phyloP scores from a whole-genome alignment of 2,888 invertebrate genomes.

The Micoletzkya japonica region DNA sequence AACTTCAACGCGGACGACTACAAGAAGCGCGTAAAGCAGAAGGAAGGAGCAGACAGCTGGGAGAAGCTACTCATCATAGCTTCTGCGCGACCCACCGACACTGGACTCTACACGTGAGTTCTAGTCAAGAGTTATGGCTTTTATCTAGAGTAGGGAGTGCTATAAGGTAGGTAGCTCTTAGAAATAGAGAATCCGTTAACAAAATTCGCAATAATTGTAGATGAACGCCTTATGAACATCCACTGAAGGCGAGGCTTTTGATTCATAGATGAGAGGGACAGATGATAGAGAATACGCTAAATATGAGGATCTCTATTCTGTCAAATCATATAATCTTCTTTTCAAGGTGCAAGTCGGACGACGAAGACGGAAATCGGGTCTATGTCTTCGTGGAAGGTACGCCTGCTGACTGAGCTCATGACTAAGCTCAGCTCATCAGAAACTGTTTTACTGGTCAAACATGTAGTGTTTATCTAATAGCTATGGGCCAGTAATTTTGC shows the following conservation, averaged over 20 bases:
- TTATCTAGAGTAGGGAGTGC: no score
- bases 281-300: neutral
- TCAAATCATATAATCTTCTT: neutral
- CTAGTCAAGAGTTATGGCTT: neutral
- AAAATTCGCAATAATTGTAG: no score
- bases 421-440: no score
- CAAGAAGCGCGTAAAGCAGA: neutral
- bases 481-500: no score
- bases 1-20: neutral
- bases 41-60: neutral
- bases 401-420: no score
- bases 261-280: no score
- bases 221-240: no score
- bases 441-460: no score
- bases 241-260: no score
- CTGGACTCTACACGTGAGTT: conserved; percentile 16
- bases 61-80: conserved; percentile 16
- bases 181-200: no score
- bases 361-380: neutral
- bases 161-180: no score
- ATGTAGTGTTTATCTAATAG: no score
- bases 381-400: conserved; percentile 22
- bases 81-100: conserved; percentile 6
- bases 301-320: neutral
- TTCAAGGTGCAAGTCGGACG: conserved; percentile 12